A percentile compares a stretch with the other conserved stretches of the same genome.
phyloP scores from a whole-genome alignment of 2,113 vertebrate species.

The Oncorhynchus tshawytscha region DNA sequence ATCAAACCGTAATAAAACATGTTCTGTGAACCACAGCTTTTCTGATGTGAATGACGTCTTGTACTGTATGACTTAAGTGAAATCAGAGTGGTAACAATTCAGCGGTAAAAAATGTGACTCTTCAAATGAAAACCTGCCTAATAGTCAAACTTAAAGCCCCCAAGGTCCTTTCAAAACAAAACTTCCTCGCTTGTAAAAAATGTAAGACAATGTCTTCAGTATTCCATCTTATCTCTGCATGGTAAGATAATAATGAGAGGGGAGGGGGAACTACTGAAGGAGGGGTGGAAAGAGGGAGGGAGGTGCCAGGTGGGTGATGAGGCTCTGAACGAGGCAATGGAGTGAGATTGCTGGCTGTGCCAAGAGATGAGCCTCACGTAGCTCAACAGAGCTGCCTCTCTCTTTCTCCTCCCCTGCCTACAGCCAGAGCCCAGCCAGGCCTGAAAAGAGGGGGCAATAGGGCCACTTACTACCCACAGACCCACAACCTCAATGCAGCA shows the following conservation, averaged over 20 bases:
- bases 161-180: too few species aligned
- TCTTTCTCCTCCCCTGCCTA: neutral
- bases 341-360: constrained; percentile 32
- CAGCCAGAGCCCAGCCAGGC: neutral
- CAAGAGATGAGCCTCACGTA: constrained; percentile 25
- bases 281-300: neutral
- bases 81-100: neutral
- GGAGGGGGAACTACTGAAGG: constrained; percentile 4
- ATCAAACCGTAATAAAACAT: neutral
- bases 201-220: too few species aligned
- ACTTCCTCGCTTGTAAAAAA: too few species aligned
- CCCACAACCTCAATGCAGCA: constrained; percentile 35
- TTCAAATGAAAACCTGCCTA: neutral
- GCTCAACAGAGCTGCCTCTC: constrained; percentile 15
- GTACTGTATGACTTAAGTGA: neutral
- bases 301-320: constrained; percentile 17
- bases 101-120: neutral
- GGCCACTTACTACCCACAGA: constrained; percentile 38
- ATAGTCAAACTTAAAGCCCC: too few species aligned
- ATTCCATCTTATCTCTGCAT: constrained; percentile 21
- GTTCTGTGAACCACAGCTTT: neutral
- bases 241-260: constrained; percentile 33
- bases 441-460: constrained; percentile 21
- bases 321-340: constrained; percentile 34
- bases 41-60: constrained; percentile 5